Percentiles rank a stretch among this genome's conserved stretches.
phyloP scores from a whole-genome alignment of 1,140 invertebrate genomes.

The Brachionus asplanchnoidis region DNA sequence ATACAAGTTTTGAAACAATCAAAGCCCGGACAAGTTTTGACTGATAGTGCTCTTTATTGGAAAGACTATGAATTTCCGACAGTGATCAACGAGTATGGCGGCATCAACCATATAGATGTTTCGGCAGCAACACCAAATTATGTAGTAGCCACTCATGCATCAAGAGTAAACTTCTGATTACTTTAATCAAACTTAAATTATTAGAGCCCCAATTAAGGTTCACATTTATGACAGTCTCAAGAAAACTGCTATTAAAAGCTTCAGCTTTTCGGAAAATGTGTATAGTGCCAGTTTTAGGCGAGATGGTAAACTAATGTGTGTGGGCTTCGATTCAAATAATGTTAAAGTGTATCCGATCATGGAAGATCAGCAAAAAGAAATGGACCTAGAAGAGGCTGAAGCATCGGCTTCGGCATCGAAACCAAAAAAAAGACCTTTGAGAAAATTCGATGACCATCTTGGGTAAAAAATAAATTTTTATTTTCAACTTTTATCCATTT shows the following conservation, averaged over 20 bases:
- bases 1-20: constrained; percentile 43
- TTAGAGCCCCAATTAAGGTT: constrained; percentile 53
- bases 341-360: constrained; percentile 76
- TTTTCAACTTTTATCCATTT: constrained; percentile 13
- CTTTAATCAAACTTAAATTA: neutral
- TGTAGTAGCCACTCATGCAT: constrained; percentile 83
- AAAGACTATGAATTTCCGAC: constrained; percentile 73
- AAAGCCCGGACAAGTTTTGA: constrained; percentile 57
- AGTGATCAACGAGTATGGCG: constrained; percentile 82
- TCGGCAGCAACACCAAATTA: constrained; percentile 77
- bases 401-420: neutral
- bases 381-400: constrained; percentile 54
- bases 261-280: constrained; percentile 78
- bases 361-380: constrained; percentile 67
- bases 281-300: constrained; percentile 75
- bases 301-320: constrained; percentile 75
- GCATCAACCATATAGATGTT: constrained; percentile 83
- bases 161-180: constrained; percentile 63
- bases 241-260: constrained; percentile 73
- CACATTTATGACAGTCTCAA: constrained; percentile 86
- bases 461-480: neutral
- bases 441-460: constrained; percentile 40
- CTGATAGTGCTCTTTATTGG: constrained; percentile 75
- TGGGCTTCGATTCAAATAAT: constrained; percentile 78
- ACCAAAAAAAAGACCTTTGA: constrained; percentile 28